Conservation (phyloP, 2,113 vertebrate genomes). For the Dendrocopos noguchii region DNA sequence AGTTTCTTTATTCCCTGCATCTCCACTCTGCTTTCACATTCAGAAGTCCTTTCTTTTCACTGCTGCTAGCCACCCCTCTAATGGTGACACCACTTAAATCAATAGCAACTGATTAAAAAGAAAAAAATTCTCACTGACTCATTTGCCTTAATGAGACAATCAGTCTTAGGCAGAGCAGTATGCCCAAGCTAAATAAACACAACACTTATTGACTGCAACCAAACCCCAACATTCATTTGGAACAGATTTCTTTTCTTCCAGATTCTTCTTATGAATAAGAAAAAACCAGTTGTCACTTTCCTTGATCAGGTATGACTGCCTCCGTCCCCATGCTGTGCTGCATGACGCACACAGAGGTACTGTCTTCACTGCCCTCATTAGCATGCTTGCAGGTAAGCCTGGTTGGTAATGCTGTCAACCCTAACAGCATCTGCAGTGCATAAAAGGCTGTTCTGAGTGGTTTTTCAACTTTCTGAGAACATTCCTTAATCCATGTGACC, state of each 20-base stretch:
- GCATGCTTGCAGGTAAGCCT: background rate
- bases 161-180: background rate
- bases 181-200: background rate
- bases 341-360: background rate
- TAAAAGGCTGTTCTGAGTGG: background rate
- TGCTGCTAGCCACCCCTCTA: background rate
- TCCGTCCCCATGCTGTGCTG: background rate
- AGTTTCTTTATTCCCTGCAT: background rate
- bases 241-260: background rate
- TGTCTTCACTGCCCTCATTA: background rate
- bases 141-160: constrained; percentile 14
- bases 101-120: background rate
- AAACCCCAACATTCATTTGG: background rate
- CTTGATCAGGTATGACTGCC: background rate
- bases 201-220: background rate
- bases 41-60: background rate
- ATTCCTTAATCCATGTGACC: background rate
- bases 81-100: background rate
- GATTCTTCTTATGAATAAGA: background rate
- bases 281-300: background rate
- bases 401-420: background rate
- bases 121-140: constrained; percentile 1
- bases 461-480: background rate
- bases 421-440: background rate
- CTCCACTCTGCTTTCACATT: background rate